Base-by-base conservation (phyloP, 2,888 invertebrate genomes). In the Pristionchus exspectatus region DNA sequence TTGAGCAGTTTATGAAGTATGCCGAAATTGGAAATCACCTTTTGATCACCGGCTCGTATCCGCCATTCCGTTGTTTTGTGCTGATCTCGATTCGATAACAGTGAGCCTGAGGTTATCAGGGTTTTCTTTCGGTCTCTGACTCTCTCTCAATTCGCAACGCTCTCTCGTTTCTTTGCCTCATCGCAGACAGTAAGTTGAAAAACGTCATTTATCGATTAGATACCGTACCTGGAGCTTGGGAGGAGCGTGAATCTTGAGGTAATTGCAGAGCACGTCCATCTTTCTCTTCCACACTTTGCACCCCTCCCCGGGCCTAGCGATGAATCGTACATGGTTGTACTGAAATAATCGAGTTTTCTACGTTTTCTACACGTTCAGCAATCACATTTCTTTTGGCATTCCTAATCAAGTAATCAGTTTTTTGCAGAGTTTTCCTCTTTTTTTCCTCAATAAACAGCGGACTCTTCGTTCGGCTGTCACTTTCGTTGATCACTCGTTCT, bases 241-340 rank as follows among this genome's bases (percentile, higher is more conserved):
- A 1, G 85, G 85, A 3, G 38, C 16, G 33, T 21, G 21, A 21
- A 89, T 38, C 30, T 30, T 44, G 88, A 83, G 84, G 86, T 90
- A 90, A 63, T 90, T 91, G 24, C 89, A 59, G 27, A 83, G 54
- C 21, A 90, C 89, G 12, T 72, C 38, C 9, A 89, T 72, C 87
- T 84, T 90, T 3, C 30, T n/a, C 10, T 63, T 88, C 5, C 24
- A 30, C 14, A 27, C 38, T 18, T 16, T 9, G 59, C 59, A 59
- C n/a, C n/a, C n/a, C 14, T 38, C 38, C 1, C 85, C 85, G 12
- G 85, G 85, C 3, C 85, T 63, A 30, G 18, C 21, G n/a, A 30
- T 63, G 63, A 63, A 21, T 27, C 10, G 18, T 7, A 85, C n/a
- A 21, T 63, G 63, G 21, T 85, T 85, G 85, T 85, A 50, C 85